Base-by-base conservation (phyloP, 1,140 invertebrate species). In the Trissolcus basalis region DNA sequence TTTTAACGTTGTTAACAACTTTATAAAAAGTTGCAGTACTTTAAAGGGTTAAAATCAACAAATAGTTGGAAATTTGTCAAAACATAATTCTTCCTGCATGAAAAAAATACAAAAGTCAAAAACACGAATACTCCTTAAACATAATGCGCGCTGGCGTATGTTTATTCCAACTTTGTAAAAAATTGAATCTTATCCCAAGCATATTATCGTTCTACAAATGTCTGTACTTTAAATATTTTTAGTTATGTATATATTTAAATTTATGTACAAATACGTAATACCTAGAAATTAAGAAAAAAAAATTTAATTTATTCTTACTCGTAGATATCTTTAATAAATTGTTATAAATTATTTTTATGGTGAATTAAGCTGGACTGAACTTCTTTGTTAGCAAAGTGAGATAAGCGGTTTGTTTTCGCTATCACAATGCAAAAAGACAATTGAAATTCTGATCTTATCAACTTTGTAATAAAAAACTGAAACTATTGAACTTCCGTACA, bases 221-320 rank as follows among this genome's bases (percentile, higher is more conserved):
- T 73, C 54, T 60, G 60, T 43, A 73, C 14, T 65, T 73, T 73
- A 73, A 73, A 73, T 73, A 73, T 55, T 36, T 11, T 58, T 72
- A 56, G 11, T 50, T 32, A 47, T 63, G 59, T 59, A 48, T 55
- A 59, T 65, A 60, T 60, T 53, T 61, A 61, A 61, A 67, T 44
- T 73, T 73, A 73, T 65, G 70, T 73, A 73, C 70, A 73, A 73
- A 67, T 67, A 73, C 56, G 70, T 55, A 73, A 67, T 56, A 63
- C 63, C 63, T 74, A 74, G 44, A 71, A 72, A 68, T 67, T 6
- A 6, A 27, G 19, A 6, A 6, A 27, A 27, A 27, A 27, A 1
- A 27, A 6, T 27, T 27, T 27, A 1, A 27, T 27, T 1, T 27
- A 27, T 27, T 27, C 13, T 68, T 74, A 61, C 16, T 74, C 12